Base-by-base conservation (phyloP, 2,888 invertebrate genomes). In the Baccha elongata region DNA sequence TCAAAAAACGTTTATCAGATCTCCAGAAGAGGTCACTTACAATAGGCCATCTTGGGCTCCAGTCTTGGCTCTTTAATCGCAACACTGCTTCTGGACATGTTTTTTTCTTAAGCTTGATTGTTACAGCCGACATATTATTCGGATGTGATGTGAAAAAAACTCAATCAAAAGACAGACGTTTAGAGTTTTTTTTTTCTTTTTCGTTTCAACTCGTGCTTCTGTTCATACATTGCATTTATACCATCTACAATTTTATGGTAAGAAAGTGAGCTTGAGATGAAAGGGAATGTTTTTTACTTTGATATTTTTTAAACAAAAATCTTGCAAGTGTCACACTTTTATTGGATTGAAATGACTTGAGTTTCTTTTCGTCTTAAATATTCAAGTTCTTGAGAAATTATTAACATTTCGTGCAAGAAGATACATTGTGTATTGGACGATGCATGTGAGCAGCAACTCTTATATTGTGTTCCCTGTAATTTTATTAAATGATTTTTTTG, bases 51-150 rank as follows among this genome's bases (percentile, higher is more conserved):
- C 15, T 40, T 37, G 6, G 23, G 21, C 10, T 40, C 11, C 13
- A 23, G 0, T n/a, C 29, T 32, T 7, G 8, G 3, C 11, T 58
- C 11, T 23, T 40, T n/a, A n/a, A 26, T 55, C 40, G 62, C 46
- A 40, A 68, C 23, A 55, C 44, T 23, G 79, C 74, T 64, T 48
- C 74, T 74, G 79, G 79, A 55, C 74, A 80, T 53, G 23, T 35
- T 60, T 19, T 23, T 23, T 23, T 23, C 8, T 32, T 32, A 1
- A 32, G 3, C 23, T 37, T 8, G n/a, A 7, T 48, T 1, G 15
- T 35, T 2, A 8, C 19, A 10, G 44, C 8, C 13, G n/a, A 35
- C 17, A 58, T 58, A n/a, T n/a, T n/a, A n/a, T n/a, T n/a, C n/a
- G 5, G 65, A 15, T 37, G 32, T 7, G n/a, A 46, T 60, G 42